phyloP scores from a whole-genome alignment of 1,140 invertebrate species.

The Aphelenchoides avenae region DNA sequence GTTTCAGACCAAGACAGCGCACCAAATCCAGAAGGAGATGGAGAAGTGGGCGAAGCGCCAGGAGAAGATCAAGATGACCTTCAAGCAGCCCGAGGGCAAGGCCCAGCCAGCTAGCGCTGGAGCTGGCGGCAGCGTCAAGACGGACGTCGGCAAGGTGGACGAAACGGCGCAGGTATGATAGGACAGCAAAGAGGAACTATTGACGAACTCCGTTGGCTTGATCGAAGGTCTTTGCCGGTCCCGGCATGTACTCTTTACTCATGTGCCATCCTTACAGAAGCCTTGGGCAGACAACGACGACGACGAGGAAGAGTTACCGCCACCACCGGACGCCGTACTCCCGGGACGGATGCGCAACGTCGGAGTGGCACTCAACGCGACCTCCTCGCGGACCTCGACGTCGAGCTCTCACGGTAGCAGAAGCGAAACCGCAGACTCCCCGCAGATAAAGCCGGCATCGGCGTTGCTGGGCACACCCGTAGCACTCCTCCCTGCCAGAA shows the following conservation, averaged over 20 bases:
- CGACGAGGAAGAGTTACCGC: constrained; percentile 62
- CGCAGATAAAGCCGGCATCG: too few species aligned
- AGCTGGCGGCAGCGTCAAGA: neutral
- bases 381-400: too few species aligned
- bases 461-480: too few species aligned
- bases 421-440: too few species aligned
- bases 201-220: neutral
- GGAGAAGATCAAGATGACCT: constrained; percentile 89
- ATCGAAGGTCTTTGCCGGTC: neutral
- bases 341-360: constrained; percentile 22
- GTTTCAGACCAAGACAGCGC: constrained; percentile 86
- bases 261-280: constrained; percentile 17
- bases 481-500: constrained; percentile 22
- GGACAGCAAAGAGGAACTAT: neutral
- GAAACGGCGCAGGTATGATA: neutral
- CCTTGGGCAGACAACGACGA: constrained; percentile 48
- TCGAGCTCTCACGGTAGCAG: too few species aligned
- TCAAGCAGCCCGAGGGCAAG: constrained; percentile 52
- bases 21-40: constrained; percentile 94
- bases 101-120: neutral
- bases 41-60: constrained; percentile 92
- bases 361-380: constrained; percentile 7
- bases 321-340: constrained; percentile 53
- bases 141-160: neutral
- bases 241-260: neutral